Percentiles rank a stretch among this genome's conserved stretches.
Evolutionary conservation across 2,888 invertebrate species (phyloP).

Genomic region (Eupithecia centaureata): DNA sequence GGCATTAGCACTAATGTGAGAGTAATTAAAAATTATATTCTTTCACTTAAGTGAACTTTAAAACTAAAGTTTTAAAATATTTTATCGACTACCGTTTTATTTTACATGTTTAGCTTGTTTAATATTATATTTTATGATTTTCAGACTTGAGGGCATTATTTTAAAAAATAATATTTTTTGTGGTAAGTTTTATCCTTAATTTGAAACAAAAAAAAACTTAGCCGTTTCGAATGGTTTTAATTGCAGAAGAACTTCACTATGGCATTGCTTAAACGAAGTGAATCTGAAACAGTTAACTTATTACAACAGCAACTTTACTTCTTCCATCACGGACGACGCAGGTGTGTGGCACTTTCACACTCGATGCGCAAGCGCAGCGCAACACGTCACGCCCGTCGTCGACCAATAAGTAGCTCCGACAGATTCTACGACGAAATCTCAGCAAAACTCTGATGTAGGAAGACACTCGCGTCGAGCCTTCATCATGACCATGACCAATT

Average conservation of each 20-base stretch:
- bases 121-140: too few species aligned
- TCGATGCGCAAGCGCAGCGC: constrained; percentile 45
- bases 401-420: constrained; percentile 10
- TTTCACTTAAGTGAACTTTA: too few species aligned
- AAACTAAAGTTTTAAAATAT: too few species aligned
- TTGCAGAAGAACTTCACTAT: background rate
- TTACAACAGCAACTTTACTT: constrained; percentile 13
- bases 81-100: too few species aligned
- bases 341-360: constrained; percentile 76
- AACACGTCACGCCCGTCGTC: constrained; percentile 32
- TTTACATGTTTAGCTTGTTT: too few species aligned
- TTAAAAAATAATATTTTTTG: too few species aligned
- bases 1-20: too few species aligned
- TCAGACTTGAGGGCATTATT: too few species aligned
- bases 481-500: constrained; percentile 47
- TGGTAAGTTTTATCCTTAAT: too few species aligned
- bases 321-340: constrained; percentile 55
- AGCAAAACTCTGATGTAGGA: constrained; percentile 7
- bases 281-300: constrained; percentile 62
- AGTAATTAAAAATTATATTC: too few species aligned
- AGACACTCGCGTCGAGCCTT: constrained; percentile 22
- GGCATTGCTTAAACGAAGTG: constrained; percentile 61
- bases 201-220: too few species aligned
- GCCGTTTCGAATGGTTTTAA: background rate
- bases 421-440: background rate